Evolutionary conservation across 2,888 invertebrate genomes (phyloP), one percentile per base, ranked within the genome.

Genomic region (Ariolimax columbianus): DNA sequence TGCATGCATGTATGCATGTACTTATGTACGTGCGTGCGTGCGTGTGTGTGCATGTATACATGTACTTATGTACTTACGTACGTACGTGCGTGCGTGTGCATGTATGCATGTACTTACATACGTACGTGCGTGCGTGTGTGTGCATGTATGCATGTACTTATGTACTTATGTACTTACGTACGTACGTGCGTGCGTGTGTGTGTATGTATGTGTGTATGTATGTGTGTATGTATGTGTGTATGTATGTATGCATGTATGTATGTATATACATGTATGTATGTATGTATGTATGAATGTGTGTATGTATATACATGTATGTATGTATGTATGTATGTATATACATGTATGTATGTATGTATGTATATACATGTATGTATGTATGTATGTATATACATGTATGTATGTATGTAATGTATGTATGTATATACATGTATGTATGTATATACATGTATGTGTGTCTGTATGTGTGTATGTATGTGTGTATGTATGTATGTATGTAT

Each of bases 341-440:
- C 26, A 66, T 63, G 79, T 63, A 38, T 66, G 66, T 79, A 40
- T 79, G 79, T 79, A 63, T 59, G 19, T 38, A 63, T 79, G n/a
- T n/a, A n/a, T 66, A 63, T 66, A 63, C 26, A 63, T 66, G n/a
- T 14, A 36, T 55, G 78, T 26, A 43, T 47, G 47, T 47, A 47
- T 47, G 9, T 47, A 47, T 47, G n/a, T n/a, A n/a, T n/a, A n/a
- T n/a, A n/a, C n/a, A n/a, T n/a, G n/a, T n/a, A n/a, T n/a, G n/a
- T n/a, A n/a, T n/a, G n/a, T n/a, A n/a, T n/a, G n/a, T n/a, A n/a
- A n/a, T n/a, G n/a, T n/a, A n/a, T n/a, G n/a, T n/a, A n/a, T n/a
- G n/a, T n/a, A n/a, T n/a, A n/a, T n/a, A n/a, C n/a, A n/a, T n/a
- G n/a, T n/a, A n/a, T n/a, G n/a, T n/a, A n/a, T n/a, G n/a, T n/a